phyloP scores from a whole-genome alignment of 2,113 vertebrate genomes.

The Ginglymostoma cirratum region DNA sequence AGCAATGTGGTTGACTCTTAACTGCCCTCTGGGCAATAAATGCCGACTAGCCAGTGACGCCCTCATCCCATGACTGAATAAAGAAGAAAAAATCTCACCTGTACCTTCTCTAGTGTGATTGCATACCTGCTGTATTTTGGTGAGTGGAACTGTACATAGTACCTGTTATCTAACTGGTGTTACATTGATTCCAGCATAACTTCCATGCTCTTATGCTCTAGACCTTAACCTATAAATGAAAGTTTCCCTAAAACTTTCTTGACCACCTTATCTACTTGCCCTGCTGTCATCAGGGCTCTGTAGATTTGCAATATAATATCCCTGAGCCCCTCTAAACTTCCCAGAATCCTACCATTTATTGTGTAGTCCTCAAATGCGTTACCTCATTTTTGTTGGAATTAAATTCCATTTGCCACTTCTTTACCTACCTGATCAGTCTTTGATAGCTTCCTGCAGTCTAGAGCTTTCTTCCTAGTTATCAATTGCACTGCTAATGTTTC shows the following conservation, averaged over 20 bases:
- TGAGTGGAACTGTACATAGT: not conserved
- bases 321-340: not conserved
- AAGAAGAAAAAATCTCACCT: not conserved
- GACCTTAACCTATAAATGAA: not conserved
- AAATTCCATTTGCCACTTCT: not conserved
- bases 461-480: not conserved
- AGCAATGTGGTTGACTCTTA: too few relatives aligned
- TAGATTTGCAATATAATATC: not conserved
- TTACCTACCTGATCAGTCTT: not conserved
- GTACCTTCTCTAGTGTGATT: not conserved
- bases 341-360: not conserved
- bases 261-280: not conserved
- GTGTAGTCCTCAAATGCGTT: not conserved
- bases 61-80: too few relatives aligned
- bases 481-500: not conserved
- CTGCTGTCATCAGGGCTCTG: not conserved
- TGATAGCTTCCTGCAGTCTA: not conserved
- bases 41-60: too few relatives aligned
- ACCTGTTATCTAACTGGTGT: not conserved
- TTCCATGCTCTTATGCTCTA: too few relatives aligned
- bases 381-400: not conserved
- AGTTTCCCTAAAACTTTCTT: not conserved
- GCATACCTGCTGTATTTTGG: not conserved
- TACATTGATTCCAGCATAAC: not conserved
- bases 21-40: too few relatives aligned